Evolutionary conservation across 2,113 vertebrate genomes (phyloP), one percentile per base, ranked within the genome.

Genomic region (Nematolebias whitei): DNA sequence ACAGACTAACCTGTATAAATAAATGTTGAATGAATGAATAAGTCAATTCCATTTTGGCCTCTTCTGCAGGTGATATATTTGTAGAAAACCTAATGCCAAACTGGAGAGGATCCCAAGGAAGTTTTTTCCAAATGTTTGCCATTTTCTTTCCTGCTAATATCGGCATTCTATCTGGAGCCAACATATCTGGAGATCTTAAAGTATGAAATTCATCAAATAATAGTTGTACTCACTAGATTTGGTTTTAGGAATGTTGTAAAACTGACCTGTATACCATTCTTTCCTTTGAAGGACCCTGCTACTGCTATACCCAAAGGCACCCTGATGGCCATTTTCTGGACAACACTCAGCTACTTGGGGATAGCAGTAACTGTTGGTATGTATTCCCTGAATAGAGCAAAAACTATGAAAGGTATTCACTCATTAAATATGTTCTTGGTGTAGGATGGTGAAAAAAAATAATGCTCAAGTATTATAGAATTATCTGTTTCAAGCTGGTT

Each of bases 131-230:
- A 29, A 91, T 93, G 87, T 94, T 95, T 76, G 88, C 91, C 60
- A 92, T 93, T 75, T 93, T 94, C 76, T 95, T 94, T 69, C 92
- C 90, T 6, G 92, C 91, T 1, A 88, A 90, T 56, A 94, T 91
- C 16, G 90, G 92, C 13, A 87, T 93, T 66, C 70, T 94, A 38
- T 88, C 88, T 19, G 90, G 93, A 19, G 91, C 86, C 63, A 93
- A 88, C 68, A 93, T 93, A 65, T 93, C 88, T 56, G 92, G 93
- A 63, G 91, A 94, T 45, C 83, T 94, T 11, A 93, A 92, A 80
- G 91, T 94, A 71, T 39, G 47, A 49, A 2, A 8, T 14, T 16
- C 2, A 35, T 10, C 2, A 4, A 43, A 44, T 4, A 32, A 39
- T 10, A 10, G 5, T 10, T 8, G 7, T 29, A 29, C 32, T 35